Base-by-base conservation (phyloP, 2,113 vertebrate genomes). In the Plestiodon gilberti region DNA sequence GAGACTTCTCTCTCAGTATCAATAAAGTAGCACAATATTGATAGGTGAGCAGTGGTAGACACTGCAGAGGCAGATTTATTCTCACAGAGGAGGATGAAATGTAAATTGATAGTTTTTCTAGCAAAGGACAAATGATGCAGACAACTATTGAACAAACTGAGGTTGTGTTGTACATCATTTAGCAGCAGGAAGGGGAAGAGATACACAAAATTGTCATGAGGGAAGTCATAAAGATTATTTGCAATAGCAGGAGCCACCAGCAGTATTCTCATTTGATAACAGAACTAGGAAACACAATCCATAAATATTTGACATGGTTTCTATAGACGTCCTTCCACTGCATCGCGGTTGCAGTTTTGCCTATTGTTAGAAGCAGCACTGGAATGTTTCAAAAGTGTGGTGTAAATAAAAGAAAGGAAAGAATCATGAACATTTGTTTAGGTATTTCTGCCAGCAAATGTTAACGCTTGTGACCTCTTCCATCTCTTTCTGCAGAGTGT, bases 221-320 rank as follows among this genome's bases (percentile, higher is more conserved):
- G 65, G 25, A 79, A 81, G 38, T n/a, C 25, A 81, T 81, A 76
- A 89, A 81, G 62, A 85, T 84, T 67, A 61, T 85, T 85, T 85
- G 78, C 52, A 76, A 22, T 59, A 30, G 65, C 65, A 83, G 81
- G 17, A 78, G 40, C 76, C 78, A 75, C 67, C 33, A 89, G 55
- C 62, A 76, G 78, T 76, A 76, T 77, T 81, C 62, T 77, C 71
- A 81, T 85, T 89, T 89, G 87, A 76, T 69, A 89, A 67, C 62
- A 81, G 28, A 43, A 25, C 61, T 52, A 76, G 33, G 30, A 81
- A 89, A 81, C 85, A 67, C 62, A 85, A 18, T 69, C 70, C 52
- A 69, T 70, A 81, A 59, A 81, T 85, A 81, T 85, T 69, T 84
- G 55, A 70, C 59, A 6, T 38, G 2, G 76, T 64, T 85, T 88